Percentiles rank a stretch among this genome's conserved stretches.
Evolutionary conservation across 1,140 invertebrate genomes (phyloP).

Genomic region (Trichonephila clavipes): DNA sequence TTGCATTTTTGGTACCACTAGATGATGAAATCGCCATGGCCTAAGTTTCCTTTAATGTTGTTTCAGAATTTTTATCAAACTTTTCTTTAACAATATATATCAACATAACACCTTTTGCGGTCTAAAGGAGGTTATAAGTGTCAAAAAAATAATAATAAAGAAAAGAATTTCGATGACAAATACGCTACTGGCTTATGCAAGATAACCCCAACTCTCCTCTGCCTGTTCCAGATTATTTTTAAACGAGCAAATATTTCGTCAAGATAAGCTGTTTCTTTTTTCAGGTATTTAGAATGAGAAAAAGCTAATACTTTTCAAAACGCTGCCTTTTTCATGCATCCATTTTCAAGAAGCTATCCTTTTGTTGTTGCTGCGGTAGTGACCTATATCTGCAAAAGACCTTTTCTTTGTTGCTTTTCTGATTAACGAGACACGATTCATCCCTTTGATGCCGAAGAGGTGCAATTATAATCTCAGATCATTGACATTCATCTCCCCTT

Average conservation of each 20-base stretch:
- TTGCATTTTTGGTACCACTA: no score
- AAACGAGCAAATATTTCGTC: neutral
- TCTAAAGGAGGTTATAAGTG: no score
- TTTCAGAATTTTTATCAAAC: no score
- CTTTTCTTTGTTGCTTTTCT: neutral
- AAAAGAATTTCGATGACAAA: no score
- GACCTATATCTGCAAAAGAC: neutral
- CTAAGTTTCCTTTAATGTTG: no score
- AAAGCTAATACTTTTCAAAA: neutral
- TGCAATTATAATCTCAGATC: neutral
- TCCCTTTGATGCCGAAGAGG: neutral
- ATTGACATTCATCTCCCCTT: neutral
- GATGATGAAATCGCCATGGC: no score
- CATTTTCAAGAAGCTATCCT: neutral
- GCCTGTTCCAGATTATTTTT: no score
- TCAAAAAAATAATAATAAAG: no score
- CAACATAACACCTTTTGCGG: no score
- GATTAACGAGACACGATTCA: slow-evolving; percentile 8
- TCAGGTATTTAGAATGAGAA: neutral
- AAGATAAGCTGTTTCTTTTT: neutral
- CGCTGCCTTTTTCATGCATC: neutral
- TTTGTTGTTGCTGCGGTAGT: neutral
- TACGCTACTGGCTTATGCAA: no score
- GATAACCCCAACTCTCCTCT: no score
- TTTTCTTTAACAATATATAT: no score